A percentile compares a stretch with the other conserved stretches of the same genome.
phyloP scores from a whole-genome alignment of 2,113 vertebrate species.

The Actenoides lindsayi region DNA sequence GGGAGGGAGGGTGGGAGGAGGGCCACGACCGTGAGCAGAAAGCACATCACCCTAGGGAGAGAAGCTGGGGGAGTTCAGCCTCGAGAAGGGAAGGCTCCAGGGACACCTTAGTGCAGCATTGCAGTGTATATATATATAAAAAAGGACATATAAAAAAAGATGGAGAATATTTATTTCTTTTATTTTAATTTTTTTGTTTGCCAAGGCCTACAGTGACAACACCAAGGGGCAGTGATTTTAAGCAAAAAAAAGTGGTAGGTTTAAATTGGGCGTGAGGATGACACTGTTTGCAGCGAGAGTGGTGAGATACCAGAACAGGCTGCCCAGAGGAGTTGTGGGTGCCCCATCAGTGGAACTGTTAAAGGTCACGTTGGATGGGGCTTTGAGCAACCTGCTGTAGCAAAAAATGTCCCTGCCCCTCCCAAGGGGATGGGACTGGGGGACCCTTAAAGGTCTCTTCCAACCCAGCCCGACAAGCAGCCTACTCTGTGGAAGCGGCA shows the following conservation, averaged over 20 bases:
- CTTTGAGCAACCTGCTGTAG: neutral
- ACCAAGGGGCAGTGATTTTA: rapidly evolving
- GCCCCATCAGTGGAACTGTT: rapidly evolving
- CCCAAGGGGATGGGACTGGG: neutral
- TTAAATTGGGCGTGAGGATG: neutral
- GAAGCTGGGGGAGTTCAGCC: neutral
- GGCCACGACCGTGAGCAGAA: rapidly evolving
- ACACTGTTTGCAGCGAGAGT: rapidly evolving
- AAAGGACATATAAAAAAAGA: neutral
- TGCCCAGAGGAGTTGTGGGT: neutral
- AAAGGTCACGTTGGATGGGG: neutral
- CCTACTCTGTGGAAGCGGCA: neutral
- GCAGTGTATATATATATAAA: too few species aligned
- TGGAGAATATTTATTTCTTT: too few species aligned
- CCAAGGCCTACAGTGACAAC: too few species aligned
- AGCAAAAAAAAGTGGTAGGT: neutral
- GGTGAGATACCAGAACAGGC: neutral
- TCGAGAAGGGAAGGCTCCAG: neutral
- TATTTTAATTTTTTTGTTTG: neutral
- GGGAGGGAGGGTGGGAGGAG: neutral
- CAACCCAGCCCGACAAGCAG: neutral
- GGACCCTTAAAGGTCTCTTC: neutral
- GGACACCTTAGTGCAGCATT: neutral
- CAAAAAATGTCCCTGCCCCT: neutral
- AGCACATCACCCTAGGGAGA: rapidly evolving